Base-by-base conservation (phyloP, 2,113 vertebrate genomes). In the Hystrix cristata region DNA sequence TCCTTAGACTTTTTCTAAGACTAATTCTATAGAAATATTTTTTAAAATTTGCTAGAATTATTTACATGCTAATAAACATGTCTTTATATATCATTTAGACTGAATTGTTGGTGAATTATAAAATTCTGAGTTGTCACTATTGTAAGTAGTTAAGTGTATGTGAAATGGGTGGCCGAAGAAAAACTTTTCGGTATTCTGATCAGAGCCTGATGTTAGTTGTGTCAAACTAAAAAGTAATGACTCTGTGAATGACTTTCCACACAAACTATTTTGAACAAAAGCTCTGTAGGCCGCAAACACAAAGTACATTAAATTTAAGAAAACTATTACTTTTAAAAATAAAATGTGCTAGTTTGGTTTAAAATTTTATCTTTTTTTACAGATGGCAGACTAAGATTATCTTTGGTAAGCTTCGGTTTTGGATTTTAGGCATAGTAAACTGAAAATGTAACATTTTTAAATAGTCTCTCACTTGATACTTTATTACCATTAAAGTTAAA, bases 321-420 rank as follows among this genome's bases (percentile, higher is more conserved):
- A 62, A 81, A 60, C 38, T 72, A 62, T 21, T 82, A 53, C 59
- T 90, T 89, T 81, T 25, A n/a, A 84, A 92, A 94, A 65, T 67
- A 92, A 89, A 59, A 79, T 57, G 90, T 92, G 11, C 29, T 84
- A 71, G 27, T 72, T 94, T 92, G 94, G 81, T 85, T 89, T 93
- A 82, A 91, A 90, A 53, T 94, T 79, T 31, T 71, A 59, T 91
- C 7, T 86, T 87, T 76, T 91, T 60, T 96, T 93, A 13, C 38
- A 78, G 34, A 29, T 96, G 13, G 23, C 51, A 60, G 48, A 19
- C 46, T 95, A 76, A 91, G 51, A 80, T 84, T 96, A 82, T 91
- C 79, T 96, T 92, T 60, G 38, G 74, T 87, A 82, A 95, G 71
- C 27, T 55, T 88, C 55, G 80, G 76, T n/a, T 95, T 92, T 78